Evolutionary conservation across 2,113 vertebrate genomes (phyloP).

Genomic region (Osmerus eperlanus): DNA sequence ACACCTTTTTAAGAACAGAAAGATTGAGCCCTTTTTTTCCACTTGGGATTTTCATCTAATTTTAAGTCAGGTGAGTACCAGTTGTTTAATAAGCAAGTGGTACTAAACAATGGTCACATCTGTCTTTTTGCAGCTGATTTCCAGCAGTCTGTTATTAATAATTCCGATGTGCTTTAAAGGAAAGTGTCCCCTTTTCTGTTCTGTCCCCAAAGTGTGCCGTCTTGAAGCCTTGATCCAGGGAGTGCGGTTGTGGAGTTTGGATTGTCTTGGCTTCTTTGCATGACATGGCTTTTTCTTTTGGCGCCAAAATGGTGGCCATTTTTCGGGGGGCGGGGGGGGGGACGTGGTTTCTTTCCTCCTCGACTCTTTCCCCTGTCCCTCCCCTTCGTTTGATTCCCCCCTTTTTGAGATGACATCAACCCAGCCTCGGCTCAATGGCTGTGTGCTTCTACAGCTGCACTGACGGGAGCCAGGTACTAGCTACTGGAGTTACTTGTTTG

Average conservation of each 20-base stretch:
- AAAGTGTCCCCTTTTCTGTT: constrained; percentile 40
- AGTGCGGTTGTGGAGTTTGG: constrained; percentile 54
- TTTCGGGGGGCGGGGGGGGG: constrained; percentile 2
- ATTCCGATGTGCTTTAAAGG: constrained; percentile 37
- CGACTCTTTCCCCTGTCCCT: background rate
- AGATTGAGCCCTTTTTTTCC: no score
- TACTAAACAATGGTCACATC: background rate
- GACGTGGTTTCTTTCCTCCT: background rate
- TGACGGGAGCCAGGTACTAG: constrained; percentile 12
- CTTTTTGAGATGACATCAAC: constrained; percentile 25
- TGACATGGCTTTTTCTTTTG: constrained; percentile 52
- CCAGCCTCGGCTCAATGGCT: background rate
- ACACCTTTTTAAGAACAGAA: background rate
- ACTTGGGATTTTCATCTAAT: no score
- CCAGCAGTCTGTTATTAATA: background rate
- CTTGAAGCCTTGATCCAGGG: constrained; percentile 39
- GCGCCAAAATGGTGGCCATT: constrained; percentile 13
- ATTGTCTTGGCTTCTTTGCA: constrained; percentile 66
- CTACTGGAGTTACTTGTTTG: background rate
- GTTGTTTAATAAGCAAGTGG: background rate
- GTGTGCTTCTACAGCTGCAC: background rate
- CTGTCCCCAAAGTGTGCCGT: constrained; percentile 27
- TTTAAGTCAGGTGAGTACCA: background rate
- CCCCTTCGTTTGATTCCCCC: constrained; percentile 3
- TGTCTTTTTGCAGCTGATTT: background rate